A percentile compares a stretch with the other conserved stretches of the same genome.
phyloP scores from a whole-genome alignment of 2,888 invertebrate species.

The Chymomyza caudatula region DNA sequence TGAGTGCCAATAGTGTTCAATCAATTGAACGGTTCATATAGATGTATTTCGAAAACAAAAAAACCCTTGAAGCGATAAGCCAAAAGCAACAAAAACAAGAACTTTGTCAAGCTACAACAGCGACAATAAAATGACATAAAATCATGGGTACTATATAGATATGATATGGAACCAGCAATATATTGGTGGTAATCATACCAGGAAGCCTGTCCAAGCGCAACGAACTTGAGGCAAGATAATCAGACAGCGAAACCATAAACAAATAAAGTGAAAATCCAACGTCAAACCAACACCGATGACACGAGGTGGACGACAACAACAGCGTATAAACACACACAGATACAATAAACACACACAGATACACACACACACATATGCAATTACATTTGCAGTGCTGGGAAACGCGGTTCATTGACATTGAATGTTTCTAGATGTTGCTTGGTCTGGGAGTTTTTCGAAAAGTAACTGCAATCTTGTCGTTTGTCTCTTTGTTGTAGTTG shows the following conservation, averaged over 20 bases:
- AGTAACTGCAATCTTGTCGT: conserved; percentile 2
- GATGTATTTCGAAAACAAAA: neutral
- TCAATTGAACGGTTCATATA: conserved; percentile 47
- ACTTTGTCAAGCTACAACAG: conserved; percentile 39
- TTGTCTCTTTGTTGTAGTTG: neutral
- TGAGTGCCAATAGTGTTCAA: conserved; percentile 70
- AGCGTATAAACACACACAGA: conserved; percentile 28
- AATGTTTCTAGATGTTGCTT: conserved; percentile 46
- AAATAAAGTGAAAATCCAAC: conserved; percentile 62
- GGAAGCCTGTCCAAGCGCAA: conserved; percentile 61
- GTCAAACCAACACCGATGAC: conserved; percentile 38
- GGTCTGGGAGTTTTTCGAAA: conserved; percentile 9
- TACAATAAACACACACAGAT: neutral
- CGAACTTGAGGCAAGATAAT: conserved; percentile 69
- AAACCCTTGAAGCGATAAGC: conserved; percentile 55
- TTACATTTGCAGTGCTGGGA: conserved; percentile 7
- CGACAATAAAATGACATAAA: conserved; percentile 64
- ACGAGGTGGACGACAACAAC: conserved; percentile 17
- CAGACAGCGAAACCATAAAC: conserved; percentile 67
- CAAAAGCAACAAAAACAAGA: conserved; percentile 43
- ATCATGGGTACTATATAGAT: conserved; percentile 52
- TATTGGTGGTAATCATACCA: conserved; percentile 2
- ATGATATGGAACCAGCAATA: neutral
- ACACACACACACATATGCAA: neutral
- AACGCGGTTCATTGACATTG: conserved; percentile 63